Evolutionary conservation across 2,797 vertebrate species (phyloP).

Genomic region (Pseudotriccus pelzelni): DNA sequence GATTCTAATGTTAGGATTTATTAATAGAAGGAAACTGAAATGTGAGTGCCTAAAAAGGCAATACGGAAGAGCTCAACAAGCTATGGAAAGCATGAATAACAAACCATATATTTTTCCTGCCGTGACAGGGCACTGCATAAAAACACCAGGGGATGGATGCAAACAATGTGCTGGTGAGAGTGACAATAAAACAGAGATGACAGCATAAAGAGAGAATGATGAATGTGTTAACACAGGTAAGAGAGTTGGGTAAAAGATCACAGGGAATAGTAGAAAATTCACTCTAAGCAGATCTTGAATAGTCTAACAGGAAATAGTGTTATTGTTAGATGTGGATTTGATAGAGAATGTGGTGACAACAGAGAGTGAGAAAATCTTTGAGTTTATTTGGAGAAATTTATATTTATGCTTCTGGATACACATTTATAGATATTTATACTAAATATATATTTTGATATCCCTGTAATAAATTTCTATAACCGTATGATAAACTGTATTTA

Average conservation of each 20-base stretch:
- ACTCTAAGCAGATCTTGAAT: background rate
- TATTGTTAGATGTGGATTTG: constrained; percentile 14
- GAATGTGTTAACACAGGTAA: constrained; percentile 54
- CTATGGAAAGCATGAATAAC: constrained; percentile 39
- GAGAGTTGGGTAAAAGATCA: constrained; percentile 42
- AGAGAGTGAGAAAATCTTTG: constrained; percentile 1
- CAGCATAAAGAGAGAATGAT: constrained; percentile 53
- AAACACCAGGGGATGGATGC: constrained; percentile 47
- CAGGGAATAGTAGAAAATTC: constrained; percentile 13
- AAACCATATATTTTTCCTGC: constrained; percentile 59
- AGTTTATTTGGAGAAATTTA: constrained; percentile 27
- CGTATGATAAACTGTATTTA: constrained; percentile 50
- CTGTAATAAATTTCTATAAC: constrained; percentile 55
- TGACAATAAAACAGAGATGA: constrained; percentile 54
- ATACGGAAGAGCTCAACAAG: constrained; percentile 42
- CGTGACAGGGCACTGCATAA: constrained; percentile 55
- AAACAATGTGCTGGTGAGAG: constrained; percentile 51
- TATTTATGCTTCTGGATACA: constrained; percentile 38
- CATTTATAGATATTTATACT: constrained; percentile 54
- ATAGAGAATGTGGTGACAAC: constrained; percentile 33
- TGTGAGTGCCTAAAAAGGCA: constrained; percentile 1
- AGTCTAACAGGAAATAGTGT: background rate
- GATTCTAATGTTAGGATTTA: constrained; percentile 20
- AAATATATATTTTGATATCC: constrained; percentile 53
- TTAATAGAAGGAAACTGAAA: constrained; percentile 29